These are phyloP conservation scores for Egretta garzetta DNA, from an alignment of 2,113 vertebrate species.

Conservation along the genomic window DNA sequence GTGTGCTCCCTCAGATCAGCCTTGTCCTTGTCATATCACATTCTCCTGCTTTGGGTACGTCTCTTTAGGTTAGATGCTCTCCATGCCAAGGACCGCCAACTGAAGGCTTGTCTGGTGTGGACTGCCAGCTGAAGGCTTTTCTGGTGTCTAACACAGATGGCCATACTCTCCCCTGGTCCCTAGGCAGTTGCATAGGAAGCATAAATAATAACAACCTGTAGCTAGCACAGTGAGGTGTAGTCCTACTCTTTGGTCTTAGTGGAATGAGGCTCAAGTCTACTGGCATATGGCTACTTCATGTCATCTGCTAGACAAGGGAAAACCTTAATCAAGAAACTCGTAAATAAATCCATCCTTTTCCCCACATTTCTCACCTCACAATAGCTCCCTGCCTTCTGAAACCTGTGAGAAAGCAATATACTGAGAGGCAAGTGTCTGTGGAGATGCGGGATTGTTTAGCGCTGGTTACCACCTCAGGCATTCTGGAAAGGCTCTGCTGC, in stretches of 20 bases:
- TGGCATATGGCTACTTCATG: neutral
- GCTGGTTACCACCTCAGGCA: constrained; percentile 45
- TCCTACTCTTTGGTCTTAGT: neutral
- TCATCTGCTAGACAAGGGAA: neutral
- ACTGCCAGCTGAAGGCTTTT: neutral
- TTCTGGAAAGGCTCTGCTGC: constrained; percentile 70
- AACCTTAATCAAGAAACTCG: neutral
- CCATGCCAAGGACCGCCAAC: neutral
- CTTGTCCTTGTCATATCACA: neutral
- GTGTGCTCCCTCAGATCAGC: neutral
- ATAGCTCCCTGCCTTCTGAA: neutral
- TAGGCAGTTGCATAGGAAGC: neutral
- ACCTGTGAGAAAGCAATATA: constrained; percentile 47
- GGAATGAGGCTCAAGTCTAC: neutral
- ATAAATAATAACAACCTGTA: neutral
- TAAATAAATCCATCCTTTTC: neutral
- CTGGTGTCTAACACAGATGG: neutral
- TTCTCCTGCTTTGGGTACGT: neutral
- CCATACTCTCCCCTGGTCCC: neutral
- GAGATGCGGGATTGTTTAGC: neutral
- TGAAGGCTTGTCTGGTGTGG: neutral
- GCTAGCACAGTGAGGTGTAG: neutral
- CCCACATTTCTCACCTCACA: neutral
- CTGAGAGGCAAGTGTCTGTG: constrained; percentile 44
- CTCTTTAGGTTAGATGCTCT: neutral